These are phyloP conservation scores for Sebastes baramenuke DNA, from an alignment of 2,797 vertebrate species.

Conservation along the genomic window DNA sequence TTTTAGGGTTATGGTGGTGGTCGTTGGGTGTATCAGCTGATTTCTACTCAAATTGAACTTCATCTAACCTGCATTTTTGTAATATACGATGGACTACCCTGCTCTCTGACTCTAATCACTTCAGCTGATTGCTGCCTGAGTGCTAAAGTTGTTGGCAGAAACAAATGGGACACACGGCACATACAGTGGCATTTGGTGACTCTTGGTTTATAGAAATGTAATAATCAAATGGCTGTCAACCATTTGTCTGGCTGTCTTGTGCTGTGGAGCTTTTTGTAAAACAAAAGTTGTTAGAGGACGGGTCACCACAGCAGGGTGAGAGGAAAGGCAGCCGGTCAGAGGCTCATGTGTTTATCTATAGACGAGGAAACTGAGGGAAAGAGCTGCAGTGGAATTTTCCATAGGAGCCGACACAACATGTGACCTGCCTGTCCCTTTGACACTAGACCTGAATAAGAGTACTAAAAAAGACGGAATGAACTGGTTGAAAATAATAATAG, in stretches of 20 bases:
- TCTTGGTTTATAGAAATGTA: background rate
- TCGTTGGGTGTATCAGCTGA: background rate
- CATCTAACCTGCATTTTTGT: background rate
- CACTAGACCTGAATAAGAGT: background rate
- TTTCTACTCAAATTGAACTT: background rate
- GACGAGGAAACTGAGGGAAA: constrained; percentile 13
- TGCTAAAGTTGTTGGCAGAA: background rate
- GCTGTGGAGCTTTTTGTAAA: background rate
- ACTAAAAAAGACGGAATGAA: background rate
- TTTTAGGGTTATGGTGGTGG: background rate
- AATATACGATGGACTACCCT: background rate
- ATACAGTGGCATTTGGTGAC: background rate
- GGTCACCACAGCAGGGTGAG: constrained; percentile 13
- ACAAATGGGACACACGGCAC: background rate
- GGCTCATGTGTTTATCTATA: constrained; percentile 57
- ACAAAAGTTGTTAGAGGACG: background rate
- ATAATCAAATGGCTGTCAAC: background rate
- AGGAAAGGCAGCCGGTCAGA: constrained; percentile 1
- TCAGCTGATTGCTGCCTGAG: background rate
- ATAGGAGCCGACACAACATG: constrained; percentile 22
- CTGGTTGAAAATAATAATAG: background rate
- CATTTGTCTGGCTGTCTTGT: background rate
- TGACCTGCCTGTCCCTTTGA: constrained; percentile 25
- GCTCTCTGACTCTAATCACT: background rate
- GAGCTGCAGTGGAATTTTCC: constrained; percentile 74